Conservation (phyloP, 2,113 vertebrate species). For the Trematomus loennbergii region DNA sequence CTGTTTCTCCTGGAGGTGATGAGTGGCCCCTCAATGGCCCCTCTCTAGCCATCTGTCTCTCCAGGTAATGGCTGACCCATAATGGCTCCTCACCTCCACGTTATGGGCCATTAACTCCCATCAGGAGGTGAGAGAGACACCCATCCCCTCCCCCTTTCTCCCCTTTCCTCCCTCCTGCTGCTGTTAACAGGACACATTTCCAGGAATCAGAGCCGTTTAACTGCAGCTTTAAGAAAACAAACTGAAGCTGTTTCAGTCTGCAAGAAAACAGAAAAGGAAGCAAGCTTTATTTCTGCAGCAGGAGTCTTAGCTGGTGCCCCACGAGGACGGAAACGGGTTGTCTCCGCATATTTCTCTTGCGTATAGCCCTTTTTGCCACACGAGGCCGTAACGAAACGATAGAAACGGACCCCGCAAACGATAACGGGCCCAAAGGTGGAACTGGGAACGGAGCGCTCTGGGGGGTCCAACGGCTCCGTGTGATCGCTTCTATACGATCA, state of each 20-base stretch:
- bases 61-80: conserved; percentile 25
- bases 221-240: neutral
- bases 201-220: conserved; percentile 38
- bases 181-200: conserved; percentile 8
- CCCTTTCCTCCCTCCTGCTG: too few species aligned
- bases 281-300: neutral
- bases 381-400: too few species aligned
- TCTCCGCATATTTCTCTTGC: too few species aligned
- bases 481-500: too few species aligned
- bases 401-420: too few species aligned
- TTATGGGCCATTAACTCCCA: conserved; percentile 57
- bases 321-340: too few species aligned
- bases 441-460: too few species aligned
- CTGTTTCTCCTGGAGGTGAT: conserved; percentile 11
- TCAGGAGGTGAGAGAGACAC: conserved; percentile 8
- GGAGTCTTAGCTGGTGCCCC: too few species aligned
- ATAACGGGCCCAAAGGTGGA: too few species aligned
- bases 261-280: neutral
- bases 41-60: conserved; percentile 62
- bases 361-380: too few species aligned
- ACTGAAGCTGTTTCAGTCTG: neutral
- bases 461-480: too few species aligned
- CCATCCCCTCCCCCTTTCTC: neutral
- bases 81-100: conserved; percentile 36
- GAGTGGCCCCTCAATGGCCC: conserved; percentile 17